Evolutionary conservation across 2,888 invertebrate genomes (phyloP).

Genomic region (Lissonota sp.): DNA sequence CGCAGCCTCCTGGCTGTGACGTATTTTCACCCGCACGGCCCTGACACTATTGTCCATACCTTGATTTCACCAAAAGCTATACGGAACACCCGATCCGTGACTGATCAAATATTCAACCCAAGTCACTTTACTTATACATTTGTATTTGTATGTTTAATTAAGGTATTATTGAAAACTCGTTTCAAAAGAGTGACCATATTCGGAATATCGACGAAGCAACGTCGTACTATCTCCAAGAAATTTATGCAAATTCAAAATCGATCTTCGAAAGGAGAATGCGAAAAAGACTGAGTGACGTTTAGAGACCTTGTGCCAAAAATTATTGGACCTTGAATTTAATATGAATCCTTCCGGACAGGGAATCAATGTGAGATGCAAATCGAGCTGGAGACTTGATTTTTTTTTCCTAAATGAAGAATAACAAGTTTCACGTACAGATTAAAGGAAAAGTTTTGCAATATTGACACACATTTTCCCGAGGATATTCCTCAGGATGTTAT

Average conservation of each 20-base stretch:
- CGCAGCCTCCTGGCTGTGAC: not conserved
- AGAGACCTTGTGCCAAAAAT: not conserved
- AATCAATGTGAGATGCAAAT: not conserved
- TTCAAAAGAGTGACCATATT: constrained; percentile 17
- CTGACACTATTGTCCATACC: constrained; percentile 58
- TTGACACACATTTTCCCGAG: constrained; percentile 11
- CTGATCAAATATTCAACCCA: constrained; percentile 12
- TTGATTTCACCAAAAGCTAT: constrained; percentile 52
- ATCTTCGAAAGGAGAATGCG: not conserved
- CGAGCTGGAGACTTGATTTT: too few species aligned
- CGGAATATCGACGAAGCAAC: constrained; percentile 5
- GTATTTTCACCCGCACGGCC: constrained; percentile 29
- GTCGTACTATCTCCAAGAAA: not conserved
- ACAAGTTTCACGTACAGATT: too few species aligned
- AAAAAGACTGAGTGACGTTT: not conserved
- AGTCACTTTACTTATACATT: not conserved
- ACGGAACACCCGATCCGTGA: constrained; percentile 14
- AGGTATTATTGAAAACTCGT: constrained; percentile 18
- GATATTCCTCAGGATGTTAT: constrained; percentile 20
- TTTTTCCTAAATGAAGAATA: too few species aligned
- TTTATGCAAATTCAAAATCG: not conserved
- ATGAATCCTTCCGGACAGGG: not conserved
- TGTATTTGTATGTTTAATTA: not conserved
- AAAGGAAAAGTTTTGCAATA: too few species aligned
- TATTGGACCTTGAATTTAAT: not conserved